A percentile compares a stretch with the other conserved stretches of the same genome.
phyloP scores from a whole-genome alignment of 2,113 vertebrate species.

The Poecilia latipinna region DNA sequence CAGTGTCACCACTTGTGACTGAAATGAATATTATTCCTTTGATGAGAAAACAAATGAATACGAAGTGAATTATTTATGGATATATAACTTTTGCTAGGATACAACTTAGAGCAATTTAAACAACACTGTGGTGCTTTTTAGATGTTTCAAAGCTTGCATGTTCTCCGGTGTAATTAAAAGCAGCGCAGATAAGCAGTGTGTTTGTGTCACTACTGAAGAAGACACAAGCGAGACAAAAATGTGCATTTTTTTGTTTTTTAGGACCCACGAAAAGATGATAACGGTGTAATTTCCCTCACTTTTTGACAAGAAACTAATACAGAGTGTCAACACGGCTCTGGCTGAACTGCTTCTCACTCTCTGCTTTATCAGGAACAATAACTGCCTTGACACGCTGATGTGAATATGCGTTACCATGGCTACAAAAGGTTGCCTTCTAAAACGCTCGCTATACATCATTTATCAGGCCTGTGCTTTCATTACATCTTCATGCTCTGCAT shows the following conservation, averaged over 20 bases:
- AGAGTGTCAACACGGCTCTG: slow-evolving; percentile 3
- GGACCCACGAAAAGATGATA: background rate
- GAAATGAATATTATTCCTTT: too few species aligned
- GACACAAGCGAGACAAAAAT: background rate
- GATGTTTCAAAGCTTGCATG: background rate
- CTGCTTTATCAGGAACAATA: slow-evolving; percentile 23
- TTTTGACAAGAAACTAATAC: slow-evolving; percentile 6
- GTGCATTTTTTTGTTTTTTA: background rate
- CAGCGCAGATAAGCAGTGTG: background rate
- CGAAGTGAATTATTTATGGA: too few species aligned
- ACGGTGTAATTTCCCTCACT: background rate
- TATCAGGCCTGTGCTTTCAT: slow-evolving; percentile 6
- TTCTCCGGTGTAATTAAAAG: background rate
- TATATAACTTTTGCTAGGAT: too few species aligned
- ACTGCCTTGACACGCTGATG: slow-evolving; percentile 1
- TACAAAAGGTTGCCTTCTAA: slow-evolving; percentile 12
- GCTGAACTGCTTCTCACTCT: slow-evolving; percentile 7
- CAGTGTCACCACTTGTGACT: too few species aligned
- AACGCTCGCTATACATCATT: slow-evolving; percentile 11
- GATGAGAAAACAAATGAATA: too few species aligned
- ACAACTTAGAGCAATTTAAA: background rate
- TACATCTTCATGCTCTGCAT: background rate
- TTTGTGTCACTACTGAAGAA: background rate
- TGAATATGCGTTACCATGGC: slow-evolving; percentile 21
- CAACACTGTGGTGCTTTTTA: background rate